Base-by-base conservation (phyloP, 2,113 vertebrate species). In the Neogobius melanostomus region DNA sequence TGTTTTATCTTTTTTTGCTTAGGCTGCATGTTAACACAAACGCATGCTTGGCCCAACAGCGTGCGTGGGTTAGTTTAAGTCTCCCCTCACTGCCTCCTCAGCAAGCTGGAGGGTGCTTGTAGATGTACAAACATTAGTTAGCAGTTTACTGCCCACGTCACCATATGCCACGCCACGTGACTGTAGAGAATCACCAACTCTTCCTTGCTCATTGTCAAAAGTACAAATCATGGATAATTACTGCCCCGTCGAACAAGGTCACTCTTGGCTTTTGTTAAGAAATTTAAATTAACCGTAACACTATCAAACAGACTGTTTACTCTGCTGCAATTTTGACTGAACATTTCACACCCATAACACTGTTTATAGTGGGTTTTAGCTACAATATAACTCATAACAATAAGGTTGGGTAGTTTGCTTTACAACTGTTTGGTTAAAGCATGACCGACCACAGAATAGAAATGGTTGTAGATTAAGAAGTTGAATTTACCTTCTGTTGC, bases 1-100 rank as follows among this genome's bases (percentile, higher is more conserved):
- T 21, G 67, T 56, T 66, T 76, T 16, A 16, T 49, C 54, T 65
- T 64, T 82, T 36, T 79, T 74, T 81, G 77, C 79, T 88, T 88
- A 15, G 68, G 82, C 81, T 83, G 90, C 90, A 90, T 90, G 89
- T 87, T 76, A 64, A 61, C 61, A 84, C 79, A 76, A 64, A 88
- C 70, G 90, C 90, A 90, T 90, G 90, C 76, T 17, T 51, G 51
- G 75, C 85, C 88, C 85, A 85, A 71, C 68, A 78, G 76, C 60
- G 77, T 88, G 83, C 65, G 68, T 85, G 87, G 82, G 82, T 86
- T 75, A 50, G 66, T 79, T 72, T 64, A 8, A 43, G 17, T 74
- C 42, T 52, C 65, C 56, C 50, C 21, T 57, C 48, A 42, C 53
- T 66, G 50, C 64, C 71, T 64, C 78, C 57, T 61, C 71, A 60